Base-by-base conservation (phyloP, 2,888 invertebrate species). In the Scaptomyza flava region DNA sequence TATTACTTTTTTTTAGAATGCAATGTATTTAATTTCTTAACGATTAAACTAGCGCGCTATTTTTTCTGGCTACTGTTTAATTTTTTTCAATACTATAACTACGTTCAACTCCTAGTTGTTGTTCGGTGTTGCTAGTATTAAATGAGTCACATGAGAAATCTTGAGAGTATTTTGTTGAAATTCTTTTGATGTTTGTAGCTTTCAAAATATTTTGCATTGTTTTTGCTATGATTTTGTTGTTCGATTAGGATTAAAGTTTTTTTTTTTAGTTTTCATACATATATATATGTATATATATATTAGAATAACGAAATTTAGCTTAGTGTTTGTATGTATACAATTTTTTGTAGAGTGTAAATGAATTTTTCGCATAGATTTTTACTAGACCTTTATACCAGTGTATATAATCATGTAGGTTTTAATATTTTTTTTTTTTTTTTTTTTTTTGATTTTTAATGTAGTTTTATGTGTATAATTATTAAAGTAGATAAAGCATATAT, bases 401-500 rank as follows among this genome's bases (percentile, higher is more conserved):
- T 75, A 59, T 78, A 73, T 79, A 62, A 62, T 68, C 51, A 56
- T 70, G 63, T 54, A n/a, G 48, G 60, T 64, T 12, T 23, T 64
- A n/a, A 17, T 46, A 20, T 23, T 34, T 51, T 51, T 34, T 51
- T 41, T 45, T 50, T n/a, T n/a, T 34, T 27, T n/a, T n/a, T 41
- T 45, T 45, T 31, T 41, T 45, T 45, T 31, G 51, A 33, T 43
- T 56, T 59, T 36, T 23, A 4, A 23, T 23, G 23, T 23, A 23
- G 3, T 57, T 63, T 38, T 71, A 59, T 79, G 73, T 89, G 74
- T 86, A 79, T 82, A 81, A 77, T 67, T 82, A 23, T 68, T 84
- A 87, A 86, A 79, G 89, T 89, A 87, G 79, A 81, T 89, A 90
- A 89, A 90, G 89, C 90, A 90, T 83, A 76, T 89, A 63, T 78